Conservation (phyloP, 2,888 invertebrate genomes). For the Formica aserva region DNA sequence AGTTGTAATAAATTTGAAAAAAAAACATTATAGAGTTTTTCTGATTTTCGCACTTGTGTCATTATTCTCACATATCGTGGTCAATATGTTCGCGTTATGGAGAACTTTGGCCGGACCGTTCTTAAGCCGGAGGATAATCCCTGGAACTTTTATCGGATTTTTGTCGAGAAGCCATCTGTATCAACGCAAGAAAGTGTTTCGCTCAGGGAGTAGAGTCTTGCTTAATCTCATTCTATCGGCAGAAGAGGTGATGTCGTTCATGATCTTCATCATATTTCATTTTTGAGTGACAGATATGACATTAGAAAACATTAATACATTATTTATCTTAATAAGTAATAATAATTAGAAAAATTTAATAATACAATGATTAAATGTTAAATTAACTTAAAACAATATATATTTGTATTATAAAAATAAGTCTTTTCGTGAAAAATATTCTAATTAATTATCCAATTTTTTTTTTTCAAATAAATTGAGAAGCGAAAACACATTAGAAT, state of each 20-base stretch:
- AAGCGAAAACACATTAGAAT: not conserved
- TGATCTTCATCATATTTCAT: conserved; percentile 38
- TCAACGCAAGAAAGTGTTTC: conserved; percentile 60
- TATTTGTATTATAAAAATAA: not conserved
- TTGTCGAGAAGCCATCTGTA: conserved; percentile 57
- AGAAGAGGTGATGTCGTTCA: conserved; percentile 30
- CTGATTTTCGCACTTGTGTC: conserved; percentile 65
- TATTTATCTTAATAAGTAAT: not conserved
- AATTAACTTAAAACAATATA: not conserved
- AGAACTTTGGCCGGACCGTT: conserved; percentile 69
- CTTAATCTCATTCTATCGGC: conserved; percentile 8
- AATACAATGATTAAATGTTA: not conserved
- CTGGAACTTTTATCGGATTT: conserved; percentile 76
- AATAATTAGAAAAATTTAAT: not conserved
- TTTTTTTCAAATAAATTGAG: not conserved
- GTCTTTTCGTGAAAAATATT: not conserved
- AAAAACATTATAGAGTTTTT: conserved; percentile 66
- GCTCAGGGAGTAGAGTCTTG: conserved; percentile 49
- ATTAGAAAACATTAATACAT: not conserved
- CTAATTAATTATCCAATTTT: not conserved
- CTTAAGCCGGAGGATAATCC: conserved; percentile 70
- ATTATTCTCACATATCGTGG: conserved; percentile 75
- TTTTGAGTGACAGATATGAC: not conserved
- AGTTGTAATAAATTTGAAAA: conserved; percentile 69
- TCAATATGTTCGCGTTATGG: conserved; percentile 76